Base-by-base conservation (phyloP, 2,797 vertebrate genomes). In the Bryconaethiops microstoma region DNA sequence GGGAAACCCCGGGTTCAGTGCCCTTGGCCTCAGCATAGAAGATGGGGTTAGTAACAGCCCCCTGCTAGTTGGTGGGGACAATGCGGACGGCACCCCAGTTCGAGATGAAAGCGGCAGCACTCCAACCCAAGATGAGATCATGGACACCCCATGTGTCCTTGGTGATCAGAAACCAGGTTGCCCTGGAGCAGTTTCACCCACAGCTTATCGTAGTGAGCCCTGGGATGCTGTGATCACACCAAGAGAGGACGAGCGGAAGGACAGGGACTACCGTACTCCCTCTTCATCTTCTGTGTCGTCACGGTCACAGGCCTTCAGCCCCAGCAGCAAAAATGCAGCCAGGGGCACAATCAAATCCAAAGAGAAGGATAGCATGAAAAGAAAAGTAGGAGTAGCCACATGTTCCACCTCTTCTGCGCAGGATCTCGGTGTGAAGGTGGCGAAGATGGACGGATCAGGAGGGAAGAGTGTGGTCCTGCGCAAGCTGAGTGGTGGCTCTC, bases 51-150 rank as follows among this genome's bases (percentile, higher is more conserved):
- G 82, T 76, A 87, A 65, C 69, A 85, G 83, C 54, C 95, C 94
- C 63, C 94, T 94, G 0, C 71, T 88, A 5, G 83, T 90, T 25
- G 93, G 93, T 3, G 83, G 95, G 7, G 98, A 99, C 70, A 97
- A 96, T 0, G 95, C 95, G 4, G 98, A 97, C 0, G 96, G 97
- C 2, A 99, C 98, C 0, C 98, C 98, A 0, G 98, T 99, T 48
- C 95, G 98, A 0, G 98, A 99, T 0, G 98, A 99, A 79, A 94
- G 96, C 0, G 97, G 96, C 0, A 96, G 96, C 81, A 99, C 98
- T 0, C 98, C 98, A 7, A 99, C 98, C n/a, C 98, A 99, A 85
- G 98, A 99, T 0, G 98, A 99, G 92, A 98, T 99, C 86, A 98
- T 99, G 96, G 98, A 99, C 88, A 96, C 97, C 7, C 96, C 96